phyloP scores from a whole-genome alignment of 1,140 invertebrate genomes.

The Drosophila kurseongensis region DNA sequence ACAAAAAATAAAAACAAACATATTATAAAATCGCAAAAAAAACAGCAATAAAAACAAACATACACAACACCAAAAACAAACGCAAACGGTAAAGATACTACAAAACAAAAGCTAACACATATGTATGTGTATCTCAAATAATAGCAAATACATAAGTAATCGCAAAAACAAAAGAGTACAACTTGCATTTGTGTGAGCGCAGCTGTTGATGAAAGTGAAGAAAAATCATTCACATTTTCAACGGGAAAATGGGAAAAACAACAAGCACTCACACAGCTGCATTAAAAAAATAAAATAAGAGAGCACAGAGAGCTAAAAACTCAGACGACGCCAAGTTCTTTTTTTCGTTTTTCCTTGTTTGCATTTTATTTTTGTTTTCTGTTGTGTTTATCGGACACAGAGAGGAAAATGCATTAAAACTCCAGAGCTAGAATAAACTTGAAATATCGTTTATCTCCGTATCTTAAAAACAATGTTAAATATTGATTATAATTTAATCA shows the following conservation, averaged over 20 bases:
- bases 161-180: constrained; percentile 44
- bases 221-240: constrained; percentile 70
- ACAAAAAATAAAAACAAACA: constrained; percentile 37
- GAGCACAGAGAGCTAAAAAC: constrained; percentile 53
- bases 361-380: constrained; percentile 35
- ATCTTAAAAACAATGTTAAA: too few species aligned
- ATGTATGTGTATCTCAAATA: constrained; percentile 47
- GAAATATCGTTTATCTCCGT: background rate
- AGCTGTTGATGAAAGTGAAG: constrained; percentile 81
- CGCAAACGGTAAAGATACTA: constrained; percentile 65
- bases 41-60: constrained; percentile 48
- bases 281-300: constrained; percentile 24
- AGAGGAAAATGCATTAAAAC: background rate
- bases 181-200: constrained; percentile 59
- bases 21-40: constrained; percentile 8
- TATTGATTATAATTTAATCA: too few species aligned
- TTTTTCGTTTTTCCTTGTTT: constrained; percentile 29
- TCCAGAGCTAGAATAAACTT: background rate
- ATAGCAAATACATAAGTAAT: constrained; percentile 13
- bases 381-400: constrained; percentile 31
- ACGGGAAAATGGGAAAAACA: constrained; percentile 62
- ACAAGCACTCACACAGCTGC: constrained; percentile 41
- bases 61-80: constrained; percentile 26
- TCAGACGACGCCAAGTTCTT: constrained; percentile 64
- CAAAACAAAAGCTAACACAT: constrained; percentile 48